Conservation (phyloP, 2,797 vertebrate species). For the Xenops minutus region DNA sequence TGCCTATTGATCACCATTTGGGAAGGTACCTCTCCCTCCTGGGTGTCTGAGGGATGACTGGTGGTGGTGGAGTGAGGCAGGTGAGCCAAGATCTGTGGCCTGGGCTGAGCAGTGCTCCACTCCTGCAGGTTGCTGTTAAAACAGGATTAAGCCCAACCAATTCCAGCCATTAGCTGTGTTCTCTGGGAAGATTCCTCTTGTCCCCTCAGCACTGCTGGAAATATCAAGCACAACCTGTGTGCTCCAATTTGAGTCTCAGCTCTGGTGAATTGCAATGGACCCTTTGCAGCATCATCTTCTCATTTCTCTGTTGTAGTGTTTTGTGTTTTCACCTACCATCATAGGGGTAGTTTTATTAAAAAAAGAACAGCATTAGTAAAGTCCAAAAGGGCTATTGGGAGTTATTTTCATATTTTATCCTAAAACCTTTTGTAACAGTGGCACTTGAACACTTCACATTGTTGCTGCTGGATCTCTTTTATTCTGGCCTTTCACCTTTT, state of each 20-base stretch:
- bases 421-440: rapidly evolving
- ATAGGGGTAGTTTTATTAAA: background rate
- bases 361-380: background rate
- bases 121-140: background rate
- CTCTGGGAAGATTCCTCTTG: background rate
- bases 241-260: background rate
- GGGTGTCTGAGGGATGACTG: rapidly evolving
- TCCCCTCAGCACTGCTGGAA: background rate
- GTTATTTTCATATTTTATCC: background rate
- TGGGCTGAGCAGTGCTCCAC: background rate
- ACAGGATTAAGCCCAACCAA: background rate
- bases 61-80: background rate
- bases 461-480: background rate
- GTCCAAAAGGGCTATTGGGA: background rate
- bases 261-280: background rate
- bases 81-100: rapidly evolving
- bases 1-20: background rate
- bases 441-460: background rate
- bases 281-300: background rate
- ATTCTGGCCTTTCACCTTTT: background rate
- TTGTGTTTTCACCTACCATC: background rate
- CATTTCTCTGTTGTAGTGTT: rapidly evolving
- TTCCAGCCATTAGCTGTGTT: background rate
- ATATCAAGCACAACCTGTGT: rapidly evolving
- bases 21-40: background rate